Percentiles rank a stretch among this genome's conserved stretches.
Conservation (phyloP, 1,140 invertebrate species). For the Sarcophaga peregrina region DNA sequence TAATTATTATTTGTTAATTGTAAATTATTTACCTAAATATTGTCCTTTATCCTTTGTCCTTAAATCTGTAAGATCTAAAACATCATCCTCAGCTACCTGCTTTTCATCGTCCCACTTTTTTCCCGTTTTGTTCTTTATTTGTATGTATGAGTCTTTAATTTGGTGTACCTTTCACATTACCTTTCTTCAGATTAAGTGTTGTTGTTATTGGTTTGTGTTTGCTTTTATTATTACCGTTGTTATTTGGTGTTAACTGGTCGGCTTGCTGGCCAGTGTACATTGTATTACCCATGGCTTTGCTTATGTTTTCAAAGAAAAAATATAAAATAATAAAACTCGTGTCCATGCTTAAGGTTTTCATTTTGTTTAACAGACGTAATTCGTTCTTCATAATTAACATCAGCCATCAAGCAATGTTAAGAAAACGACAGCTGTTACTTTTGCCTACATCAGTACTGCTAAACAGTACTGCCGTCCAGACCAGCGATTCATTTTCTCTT, state of each 20-base stretch:
- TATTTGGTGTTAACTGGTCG: not conserved
- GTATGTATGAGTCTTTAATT: not conserved
- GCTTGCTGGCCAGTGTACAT: not conserved
- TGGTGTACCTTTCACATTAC: not conserved
- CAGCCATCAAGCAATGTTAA: not conserved
- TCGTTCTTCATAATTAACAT: not conserved
- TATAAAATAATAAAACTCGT: too few relatives aligned
- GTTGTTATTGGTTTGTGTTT: conserved; percentile 13
- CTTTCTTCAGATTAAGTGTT: not conserved
- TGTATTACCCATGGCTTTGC: not conserved
- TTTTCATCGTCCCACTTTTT: not conserved
- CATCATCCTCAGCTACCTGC: not conserved
- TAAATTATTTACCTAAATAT: not conserved
- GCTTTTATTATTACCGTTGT: not conserved
- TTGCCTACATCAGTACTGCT: not conserved
- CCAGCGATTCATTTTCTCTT: not conserved
- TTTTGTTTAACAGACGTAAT: not conserved
- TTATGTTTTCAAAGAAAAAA: not conserved
- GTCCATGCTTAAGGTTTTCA: conserved; percentile 3
- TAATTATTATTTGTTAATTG: too few relatives aligned
- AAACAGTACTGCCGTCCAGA: not conserved
- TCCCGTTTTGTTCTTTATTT: not conserved
- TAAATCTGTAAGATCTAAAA: not conserved
- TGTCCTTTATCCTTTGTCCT: not conserved
- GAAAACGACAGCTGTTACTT: conserved; percentile 13